Conservation (phyloP, 2,113 vertebrate species). For the Marmota flaviventris region DNA sequence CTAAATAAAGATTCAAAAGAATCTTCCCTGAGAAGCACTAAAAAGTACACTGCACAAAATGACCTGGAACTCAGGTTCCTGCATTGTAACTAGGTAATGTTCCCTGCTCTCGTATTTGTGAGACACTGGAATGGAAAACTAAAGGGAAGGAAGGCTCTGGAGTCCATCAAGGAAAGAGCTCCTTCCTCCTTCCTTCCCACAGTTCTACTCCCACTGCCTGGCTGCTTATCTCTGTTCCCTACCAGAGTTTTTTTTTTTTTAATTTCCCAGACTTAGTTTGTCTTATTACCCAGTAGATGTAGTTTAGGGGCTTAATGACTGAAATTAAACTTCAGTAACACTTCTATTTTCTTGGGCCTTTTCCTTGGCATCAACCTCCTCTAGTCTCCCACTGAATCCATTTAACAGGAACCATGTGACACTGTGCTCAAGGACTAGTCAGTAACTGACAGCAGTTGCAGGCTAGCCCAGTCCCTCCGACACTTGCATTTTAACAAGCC, state of each 20-base stretch:
- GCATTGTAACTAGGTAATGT: background rate
- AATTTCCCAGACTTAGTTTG: background rate
- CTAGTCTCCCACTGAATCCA: background rate
- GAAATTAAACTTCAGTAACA: background rate
- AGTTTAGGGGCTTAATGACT: background rate
- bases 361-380: background rate
- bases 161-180: no score
- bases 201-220: no score
- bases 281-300: background rate
- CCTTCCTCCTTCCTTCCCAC: background rate
- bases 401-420: fast-evolving
- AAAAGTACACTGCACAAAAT: background rate
- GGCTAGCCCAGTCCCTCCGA: background rate
- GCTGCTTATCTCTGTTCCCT: background rate
- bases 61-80: background rate
- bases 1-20: background rate
- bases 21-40: background rate
- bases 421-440: background rate
- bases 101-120: background rate
- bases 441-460: background rate
- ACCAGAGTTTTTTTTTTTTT: no score
- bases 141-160: background rate
- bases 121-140: background rate
- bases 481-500: background rate
- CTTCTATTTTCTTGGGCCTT: background rate